A percentile compares a stretch with the other conserved stretches of the same genome.
phyloP scores from a whole-genome alignment of 1,140 invertebrate genomes.

The Drosophila setifemur region DNA sequence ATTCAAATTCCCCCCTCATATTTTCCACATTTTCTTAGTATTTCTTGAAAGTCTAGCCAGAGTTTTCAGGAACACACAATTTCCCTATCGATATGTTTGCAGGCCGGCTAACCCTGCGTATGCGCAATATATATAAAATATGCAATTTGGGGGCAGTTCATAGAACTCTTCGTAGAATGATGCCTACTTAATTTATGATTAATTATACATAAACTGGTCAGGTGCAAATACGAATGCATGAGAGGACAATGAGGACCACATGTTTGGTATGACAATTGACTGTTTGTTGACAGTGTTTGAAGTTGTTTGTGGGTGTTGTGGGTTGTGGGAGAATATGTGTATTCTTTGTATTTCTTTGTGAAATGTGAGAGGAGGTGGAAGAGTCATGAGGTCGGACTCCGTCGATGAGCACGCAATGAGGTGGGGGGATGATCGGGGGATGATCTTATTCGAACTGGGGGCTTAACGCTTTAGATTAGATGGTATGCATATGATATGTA shows the following conservation, averaged over 20 bases:
- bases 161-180: slow-evolving; percentile 5
- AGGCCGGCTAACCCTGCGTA: slow-evolving; percentile 30
- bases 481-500: slow-evolving; percentile 74
- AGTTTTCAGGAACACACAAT: too few species aligned
- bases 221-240: slow-evolving; percentile 43
- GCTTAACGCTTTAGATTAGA: slow-evolving; percentile 52
- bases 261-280: slow-evolving; percentile 49
- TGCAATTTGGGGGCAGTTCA: background rate
- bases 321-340: slow-evolving; percentile 14
- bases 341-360: too few species aligned
- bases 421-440: slow-evolving; percentile 43
- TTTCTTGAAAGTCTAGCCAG: background rate
- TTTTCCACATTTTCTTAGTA: too few species aligned
- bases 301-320: slow-evolving; percentile 11
- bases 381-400: slow-evolving; percentile 32
- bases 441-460: slow-evolving; percentile 39
- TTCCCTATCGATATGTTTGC: slow-evolving; percentile 10
- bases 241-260: slow-evolving; percentile 28
- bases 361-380: slow-evolving; percentile 22
- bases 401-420: slow-evolving; percentile 58
- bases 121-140: slow-evolving; percentile 30
- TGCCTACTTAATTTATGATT: slow-evolving; percentile 31
- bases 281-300: slow-evolving; percentile 53
- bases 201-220: slow-evolving; percentile 29
- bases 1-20: too few species aligned